A percentile compares a stretch with the other conserved stretches of the same genome.
phyloP scores from a whole-genome alignment of 2,797 vertebrate genomes.

The Emys orbicularis region DNA sequence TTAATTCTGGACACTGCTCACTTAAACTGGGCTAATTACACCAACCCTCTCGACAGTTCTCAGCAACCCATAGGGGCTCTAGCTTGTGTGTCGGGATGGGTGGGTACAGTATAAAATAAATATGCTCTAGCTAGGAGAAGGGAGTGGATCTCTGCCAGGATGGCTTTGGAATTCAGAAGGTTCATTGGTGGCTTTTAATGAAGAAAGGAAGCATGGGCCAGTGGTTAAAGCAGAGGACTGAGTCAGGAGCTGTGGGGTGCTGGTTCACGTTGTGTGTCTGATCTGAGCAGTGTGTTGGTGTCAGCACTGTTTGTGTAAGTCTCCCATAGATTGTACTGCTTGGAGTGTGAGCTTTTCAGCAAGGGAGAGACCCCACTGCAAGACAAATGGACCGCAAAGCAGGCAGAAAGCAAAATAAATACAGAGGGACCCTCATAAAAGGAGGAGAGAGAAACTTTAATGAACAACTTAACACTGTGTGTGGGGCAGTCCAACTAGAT shows the following conservation, averaged over 20 bases:
- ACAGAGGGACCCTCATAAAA: not conserved
- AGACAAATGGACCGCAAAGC: accelerated
- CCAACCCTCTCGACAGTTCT: conserved; percentile 36
- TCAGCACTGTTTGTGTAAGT: not conserved
- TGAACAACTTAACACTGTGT: not conserved
- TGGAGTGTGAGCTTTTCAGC: not conserved
- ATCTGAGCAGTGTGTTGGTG: not conserved
- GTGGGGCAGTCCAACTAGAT: not conserved
- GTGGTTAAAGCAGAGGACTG: not conserved
- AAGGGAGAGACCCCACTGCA: not conserved
- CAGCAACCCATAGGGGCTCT: not conserved
- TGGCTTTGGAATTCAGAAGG: not conserved
- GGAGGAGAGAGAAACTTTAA: not conserved
- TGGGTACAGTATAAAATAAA: not conserved
- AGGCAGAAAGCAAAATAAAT: not conserved
- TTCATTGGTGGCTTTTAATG: not conserved
- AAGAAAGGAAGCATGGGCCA: not conserved
- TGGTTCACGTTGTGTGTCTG: accelerated
- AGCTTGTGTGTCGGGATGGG: not conserved
- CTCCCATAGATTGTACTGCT: not conserved
- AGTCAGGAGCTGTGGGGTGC: not conserved
- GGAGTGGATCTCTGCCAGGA: not conserved
- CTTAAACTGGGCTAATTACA: conserved; percentile 68
- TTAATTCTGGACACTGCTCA: conserved; percentile 69
- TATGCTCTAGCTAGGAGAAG: not conserved